Conservation (phyloP, 2,113 vertebrate species). For the Hippocampus guttulatus region DNA sequence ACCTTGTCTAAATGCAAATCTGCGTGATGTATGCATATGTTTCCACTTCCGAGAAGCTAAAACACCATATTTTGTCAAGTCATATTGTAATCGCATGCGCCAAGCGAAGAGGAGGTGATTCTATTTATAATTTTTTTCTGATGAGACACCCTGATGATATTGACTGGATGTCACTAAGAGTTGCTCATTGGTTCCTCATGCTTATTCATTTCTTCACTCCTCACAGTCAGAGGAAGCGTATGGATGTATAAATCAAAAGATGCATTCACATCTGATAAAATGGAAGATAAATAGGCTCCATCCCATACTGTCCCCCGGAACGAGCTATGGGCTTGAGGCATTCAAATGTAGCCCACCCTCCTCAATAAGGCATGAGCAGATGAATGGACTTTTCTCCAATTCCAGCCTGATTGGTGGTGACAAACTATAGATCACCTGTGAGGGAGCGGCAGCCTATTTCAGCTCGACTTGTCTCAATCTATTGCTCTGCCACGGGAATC, state of each 20-base stretch:
- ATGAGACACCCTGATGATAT: slow-evolving; percentile 48
- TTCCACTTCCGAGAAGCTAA: slow-evolving; percentile 35
- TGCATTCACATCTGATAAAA: slow-evolving; percentile 67
- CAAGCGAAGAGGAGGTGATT: slow-evolving; percentile 32
- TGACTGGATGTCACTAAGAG: slow-evolving; percentile 31
- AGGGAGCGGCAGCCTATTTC: slow-evolving; percentile 60
- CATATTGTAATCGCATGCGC: slow-evolving; percentile 34
- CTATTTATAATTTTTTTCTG: slow-evolving; percentile 43
- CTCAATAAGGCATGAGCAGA: slow-evolving; percentile 71
- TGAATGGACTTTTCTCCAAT: slow-evolving; percentile 65
- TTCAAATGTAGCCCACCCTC: slow-evolving; percentile 63
- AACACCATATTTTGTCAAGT: slow-evolving; percentile 22
- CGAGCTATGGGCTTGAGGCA: slow-evolving; percentile 55
- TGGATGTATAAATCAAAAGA: slow-evolving; percentile 66
- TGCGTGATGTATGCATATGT: slow-evolving; percentile 31
- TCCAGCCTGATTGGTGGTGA: slow-evolving; percentile 65
- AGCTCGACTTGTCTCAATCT: slow-evolving; percentile 55
- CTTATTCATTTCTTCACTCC: slow-evolving; percentile 26
- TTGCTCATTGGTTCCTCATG: slow-evolving; percentile 49
- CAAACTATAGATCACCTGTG: slow-evolving; percentile 71
- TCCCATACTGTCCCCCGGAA: slow-evolving; percentile 57
- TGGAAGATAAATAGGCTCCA: slow-evolving; percentile 68
- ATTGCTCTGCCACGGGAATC: slow-evolving; percentile 50
- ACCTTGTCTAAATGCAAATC: slow-evolving; percentile 54
- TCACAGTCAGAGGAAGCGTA: slow-evolving; percentile 54